Evolutionary conservation across 2,113 vertebrate species (phyloP).

Genomic region (Jaculus jaculus): DNA sequence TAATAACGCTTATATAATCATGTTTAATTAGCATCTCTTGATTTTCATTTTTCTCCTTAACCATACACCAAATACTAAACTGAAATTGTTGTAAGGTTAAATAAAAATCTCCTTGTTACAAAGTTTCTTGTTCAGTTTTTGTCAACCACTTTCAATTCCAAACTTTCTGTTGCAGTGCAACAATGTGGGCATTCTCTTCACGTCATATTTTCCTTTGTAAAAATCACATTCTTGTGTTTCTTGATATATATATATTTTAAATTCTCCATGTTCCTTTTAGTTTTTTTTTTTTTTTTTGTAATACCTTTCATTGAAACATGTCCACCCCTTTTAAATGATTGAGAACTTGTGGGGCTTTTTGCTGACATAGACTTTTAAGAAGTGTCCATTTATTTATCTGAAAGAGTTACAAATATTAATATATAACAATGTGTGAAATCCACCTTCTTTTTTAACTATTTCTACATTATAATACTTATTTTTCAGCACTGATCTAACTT

Average conservation of each 20-base stretch:
- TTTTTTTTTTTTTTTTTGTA: neutral
- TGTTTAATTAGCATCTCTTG: neutral
- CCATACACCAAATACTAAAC: neutral
- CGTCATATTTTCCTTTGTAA: neutral
- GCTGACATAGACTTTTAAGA: neutral
- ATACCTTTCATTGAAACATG: neutral
- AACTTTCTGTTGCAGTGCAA: neutral
- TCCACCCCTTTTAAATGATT: neutral
- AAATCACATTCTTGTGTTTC: neutral
- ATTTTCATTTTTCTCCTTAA: neutral
- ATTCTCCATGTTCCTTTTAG: neutral
- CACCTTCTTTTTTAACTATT: neutral
- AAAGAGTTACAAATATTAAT: neutral
- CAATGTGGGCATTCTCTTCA: neutral
- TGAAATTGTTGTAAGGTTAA: neutral
- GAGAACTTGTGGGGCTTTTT: neutral
- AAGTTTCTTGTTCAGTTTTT: neutral
- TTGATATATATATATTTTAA: neutral
- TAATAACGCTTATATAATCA: neutral
- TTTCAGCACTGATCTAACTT: neutral
- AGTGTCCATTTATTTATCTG: neutral
- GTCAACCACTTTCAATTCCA: neutral
- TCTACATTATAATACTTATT: neutral
- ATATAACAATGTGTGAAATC: neutral
- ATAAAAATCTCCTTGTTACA: neutral